Conservation (phyloP, 1,140 invertebrate species). For the Ceratosolen solmsi region DNA sequence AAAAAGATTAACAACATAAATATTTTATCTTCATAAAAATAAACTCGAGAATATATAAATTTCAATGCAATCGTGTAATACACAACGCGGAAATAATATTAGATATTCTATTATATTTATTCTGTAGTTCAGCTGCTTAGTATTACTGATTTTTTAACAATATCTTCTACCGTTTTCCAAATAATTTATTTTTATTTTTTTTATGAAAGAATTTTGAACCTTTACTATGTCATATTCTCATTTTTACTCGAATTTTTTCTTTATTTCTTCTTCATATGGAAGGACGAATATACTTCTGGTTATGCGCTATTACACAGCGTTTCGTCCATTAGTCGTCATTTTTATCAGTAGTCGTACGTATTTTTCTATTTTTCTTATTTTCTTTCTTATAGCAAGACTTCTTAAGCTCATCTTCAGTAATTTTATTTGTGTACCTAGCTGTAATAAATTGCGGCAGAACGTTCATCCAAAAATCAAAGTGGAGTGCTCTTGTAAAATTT, state of each 20-base stretch:
- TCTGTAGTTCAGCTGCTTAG: no score
- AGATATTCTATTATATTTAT: no score
- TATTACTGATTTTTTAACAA: no score
- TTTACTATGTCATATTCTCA: not conserved
- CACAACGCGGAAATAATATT: no score
- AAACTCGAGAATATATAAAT: no score
- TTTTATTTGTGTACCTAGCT: not conserved
- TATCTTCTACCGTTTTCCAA: no score
- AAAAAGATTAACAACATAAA: no score
- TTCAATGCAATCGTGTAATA: no score
- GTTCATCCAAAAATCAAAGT: not conserved
- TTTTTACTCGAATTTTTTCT: not conserved
- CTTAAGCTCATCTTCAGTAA: conserved; percentile 21
- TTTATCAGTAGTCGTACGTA: conserved; percentile 31
- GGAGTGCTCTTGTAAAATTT: not conserved
- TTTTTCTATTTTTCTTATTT: conserved; percentile 27
- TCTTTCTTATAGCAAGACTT: conserved; percentile 50
- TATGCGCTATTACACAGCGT: conserved; percentile 65
- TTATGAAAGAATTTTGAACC: no score
- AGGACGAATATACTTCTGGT: conserved; percentile 61
- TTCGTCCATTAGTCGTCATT: conserved; percentile 58
- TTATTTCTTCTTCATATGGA: conserved; percentile 50
- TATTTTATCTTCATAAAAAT: no score
- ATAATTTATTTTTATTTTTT: no score
- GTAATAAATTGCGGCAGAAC: not conserved